Evolutionary conservation across 2,888 invertebrate species (phyloP).

Genomic region (Junonia oenone): DNA sequence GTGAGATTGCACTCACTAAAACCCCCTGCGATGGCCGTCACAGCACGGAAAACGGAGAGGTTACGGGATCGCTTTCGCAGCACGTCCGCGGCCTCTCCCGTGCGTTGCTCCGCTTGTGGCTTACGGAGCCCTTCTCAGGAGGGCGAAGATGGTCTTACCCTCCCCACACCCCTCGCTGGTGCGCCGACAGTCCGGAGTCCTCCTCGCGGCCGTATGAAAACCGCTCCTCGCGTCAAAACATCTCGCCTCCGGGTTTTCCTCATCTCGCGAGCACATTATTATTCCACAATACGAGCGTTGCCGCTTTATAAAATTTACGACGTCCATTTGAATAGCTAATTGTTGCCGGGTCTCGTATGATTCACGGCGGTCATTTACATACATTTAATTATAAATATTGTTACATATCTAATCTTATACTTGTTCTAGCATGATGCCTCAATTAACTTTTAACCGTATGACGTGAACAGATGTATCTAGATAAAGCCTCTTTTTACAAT

Average conservation of each 20-base stretch:
- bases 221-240: background rate
- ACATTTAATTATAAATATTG: slow-evolving; percentile 28
- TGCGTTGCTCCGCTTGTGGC: too few species aligned
- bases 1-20: too few species aligned
- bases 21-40: too few species aligned
- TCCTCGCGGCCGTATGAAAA: too few species aligned
- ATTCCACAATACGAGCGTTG: background rate
- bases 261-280: background rate
- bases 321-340: slow-evolving; percentile 23
- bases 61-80: too few species aligned
- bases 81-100: too few species aligned
- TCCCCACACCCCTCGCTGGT: too few species aligned
- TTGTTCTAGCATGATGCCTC: slow-evolving; percentile 24
- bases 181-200: too few species aligned
- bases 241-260: background rate
- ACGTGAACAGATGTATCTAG: slow-evolving; percentile 24
- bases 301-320: slow-evolving; percentile 14
- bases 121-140: too few species aligned
- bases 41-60: too few species aligned
- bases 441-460: slow-evolving; percentile 21
- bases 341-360: slow-evolving; percentile 16
- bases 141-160: too few species aligned
- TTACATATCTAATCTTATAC: slow-evolving; percentile 22
- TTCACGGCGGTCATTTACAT: slow-evolving; percentile 21
- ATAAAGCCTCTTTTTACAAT: slow-evolving; percentile 20